Evolutionary conservation across 2,888 invertebrate species (phyloP), one percentile per base, ranked within the genome.

Genomic region (Timandra comae): DNA sequence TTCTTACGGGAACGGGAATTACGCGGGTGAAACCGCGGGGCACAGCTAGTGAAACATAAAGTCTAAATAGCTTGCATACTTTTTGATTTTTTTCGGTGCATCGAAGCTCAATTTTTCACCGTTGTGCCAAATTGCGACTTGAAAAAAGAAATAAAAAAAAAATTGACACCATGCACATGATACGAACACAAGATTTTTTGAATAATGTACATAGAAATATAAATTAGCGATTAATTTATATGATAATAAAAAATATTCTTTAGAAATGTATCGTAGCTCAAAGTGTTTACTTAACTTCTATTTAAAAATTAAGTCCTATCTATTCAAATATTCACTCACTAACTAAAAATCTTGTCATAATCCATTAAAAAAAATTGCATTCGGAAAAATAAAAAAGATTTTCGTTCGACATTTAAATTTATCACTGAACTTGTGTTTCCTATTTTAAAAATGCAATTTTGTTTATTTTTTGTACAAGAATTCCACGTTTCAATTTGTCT

Each of bases 151-250:
- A 22, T 24, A 27, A 19, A 20, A 43, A 38, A 49, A 44, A 48
- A 50, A 56, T 56, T 41, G 33, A 58, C 51, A 45, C 52, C 57
- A 56, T 54, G 56, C 62, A 57, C 66, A 52, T 40, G 46, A 56
- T 56, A 63, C 58, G 34, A 51, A 57, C 60, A 57, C 55, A 61
- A 44, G 58, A 69, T 58, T 80, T 79, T 80, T 79, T 78, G 76
- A 80, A 60, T 74, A 65, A 73, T 80, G 81, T 81, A 80, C 77
- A 81, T 80, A 77, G 6, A 16, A 65, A 54, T 77, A 77, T 75
- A 74, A 57, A 72, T 16, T 63, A 57, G 45, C 61, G 61, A 70
- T 67, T 63, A 56, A 56, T 60, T 56, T 52, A 50, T 42, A 52
- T 52, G 44, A 49, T 49, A 54, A 46, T 56, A 53, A 58, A 58